Evolutionary conservation across 2,888 invertebrate species (phyloP), one percentile per base, ranked within the genome.

Genomic region (Caenorhabditis zanzibari): DNA sequence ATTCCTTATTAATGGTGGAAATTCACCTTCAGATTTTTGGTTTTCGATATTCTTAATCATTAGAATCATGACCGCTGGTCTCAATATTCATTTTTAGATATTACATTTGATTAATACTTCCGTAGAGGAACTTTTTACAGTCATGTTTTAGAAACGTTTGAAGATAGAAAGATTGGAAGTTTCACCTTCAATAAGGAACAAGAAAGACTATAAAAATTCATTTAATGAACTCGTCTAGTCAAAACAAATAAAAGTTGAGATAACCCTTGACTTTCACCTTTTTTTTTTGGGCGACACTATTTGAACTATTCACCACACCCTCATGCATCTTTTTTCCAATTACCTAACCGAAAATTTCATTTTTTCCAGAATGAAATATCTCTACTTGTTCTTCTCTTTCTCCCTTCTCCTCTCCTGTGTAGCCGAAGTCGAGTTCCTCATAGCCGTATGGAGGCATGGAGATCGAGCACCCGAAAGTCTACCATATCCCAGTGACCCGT

Each of bases 361-460:
- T n/a, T 52, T 41, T 74, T 69, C 44, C 61, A 74, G 74, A 79
- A 83, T 83, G 80, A 80, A 66, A 61, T 49, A 61, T 74, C 64
- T 83, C 64, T 74, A 76, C 79, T 59, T 83, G 64, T 49, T 71
- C 22, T 49, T 71, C 22, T 71, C 47, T 41, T 66, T 47, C 22
- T 75, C 47, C 9, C 24, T 69, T n/a, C 35, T 83, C 7, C 41
- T 80, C 6, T 80, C 75, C 7, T 80, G 71, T 44, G 75, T 35
- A n/a, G 84, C 81, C 1, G 74, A 84, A n/a, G 74, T 90, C 7
- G 74, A 82, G 22, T 88, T 86, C 58, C 71, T 90, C 16, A 82
- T 88, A 54, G 88, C 88, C 95, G 92, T 96, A 52, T 97, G 94
- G 93, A 94, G 97, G 76, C 97, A 97, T 94, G 97, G 97, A n/a